phyloP scores from a whole-genome alignment of 2,797 vertebrate genomes.

The Enteromius treurensis region DNA sequence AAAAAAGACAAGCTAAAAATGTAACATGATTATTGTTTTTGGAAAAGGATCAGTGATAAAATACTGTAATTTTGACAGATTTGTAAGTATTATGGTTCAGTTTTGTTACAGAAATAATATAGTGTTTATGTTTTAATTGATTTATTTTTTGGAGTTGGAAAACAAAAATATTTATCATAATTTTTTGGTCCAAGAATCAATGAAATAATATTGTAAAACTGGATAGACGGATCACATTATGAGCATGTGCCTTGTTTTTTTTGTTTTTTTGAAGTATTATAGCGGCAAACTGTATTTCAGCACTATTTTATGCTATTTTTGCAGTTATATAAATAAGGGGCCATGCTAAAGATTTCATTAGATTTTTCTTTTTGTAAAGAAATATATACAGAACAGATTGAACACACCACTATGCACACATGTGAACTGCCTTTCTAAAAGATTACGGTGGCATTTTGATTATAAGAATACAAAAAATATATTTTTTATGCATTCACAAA shows the following conservation, averaged over 20 bases:
- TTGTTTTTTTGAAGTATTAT: background rate
- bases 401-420: slow-evolving; percentile 38
- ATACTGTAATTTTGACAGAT: background rate
- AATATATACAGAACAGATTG: slow-evolving; percentile 53
- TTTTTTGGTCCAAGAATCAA: background rate
- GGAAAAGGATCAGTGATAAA: background rate
- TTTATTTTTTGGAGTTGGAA: background rate
- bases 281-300: background rate
- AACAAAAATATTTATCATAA: background rate
- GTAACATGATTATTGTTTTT: background rate
- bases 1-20: background rate
- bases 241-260: background rate
- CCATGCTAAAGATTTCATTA: background rate
- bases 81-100: background rate
- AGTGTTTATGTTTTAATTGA: background rate
- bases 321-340: background rate
- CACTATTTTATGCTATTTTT: background rate
- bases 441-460: background rate
- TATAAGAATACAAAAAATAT: background rate
- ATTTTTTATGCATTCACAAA: background rate
- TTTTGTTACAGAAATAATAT: background rate
- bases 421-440: background rate
- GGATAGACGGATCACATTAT: background rate
- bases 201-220: background rate
- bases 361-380: background rate